These are phyloP conservation scores for Thymallus thymallus DNA, from an alignment of 2,113 vertebrate species.

Conservation along the genomic window DNA sequence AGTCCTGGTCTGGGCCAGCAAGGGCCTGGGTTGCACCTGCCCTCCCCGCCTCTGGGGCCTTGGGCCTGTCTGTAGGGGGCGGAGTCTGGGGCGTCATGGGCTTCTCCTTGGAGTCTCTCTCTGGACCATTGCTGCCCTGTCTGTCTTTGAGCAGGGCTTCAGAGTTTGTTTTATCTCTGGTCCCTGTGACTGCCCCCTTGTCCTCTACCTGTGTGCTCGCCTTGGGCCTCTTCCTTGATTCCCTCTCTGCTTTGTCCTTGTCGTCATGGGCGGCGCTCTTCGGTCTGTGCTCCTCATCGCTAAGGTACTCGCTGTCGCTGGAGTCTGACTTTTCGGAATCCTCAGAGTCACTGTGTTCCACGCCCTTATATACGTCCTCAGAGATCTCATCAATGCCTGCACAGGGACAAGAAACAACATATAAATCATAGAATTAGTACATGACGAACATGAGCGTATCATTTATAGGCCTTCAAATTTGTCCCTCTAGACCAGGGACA, in stretches of 20 bases:
- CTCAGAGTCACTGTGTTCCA: slow-evolving; percentile 93
- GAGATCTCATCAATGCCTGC: slow-evolving; percentile 96
- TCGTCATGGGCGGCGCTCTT: slow-evolving; percentile 84
- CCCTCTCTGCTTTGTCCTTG: slow-evolving; percentile 71
- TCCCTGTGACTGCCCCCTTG: slow-evolving; percentile 74
- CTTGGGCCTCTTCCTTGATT: slow-evolving; percentile 69
- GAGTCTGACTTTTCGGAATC: slow-evolving; percentile 95
- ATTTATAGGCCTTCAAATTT: not conserved
- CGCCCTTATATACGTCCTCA: slow-evolving; percentile 89
- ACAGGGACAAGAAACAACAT: slow-evolving; percentile 42
- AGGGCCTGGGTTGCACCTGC: slow-evolving; percentile 58
- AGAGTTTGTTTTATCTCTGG: slow-evolving; percentile 73
- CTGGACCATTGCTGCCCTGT: slow-evolving; percentile 63
- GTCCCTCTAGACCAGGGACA: too few species aligned
- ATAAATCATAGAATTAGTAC: not conserved
- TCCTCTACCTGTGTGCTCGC: slow-evolving; percentile 71
- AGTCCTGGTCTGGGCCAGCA: slow-evolving; percentile 85
- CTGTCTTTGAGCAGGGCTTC: slow-evolving; percentile 80
- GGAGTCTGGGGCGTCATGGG: slow-evolving; percentile 75
- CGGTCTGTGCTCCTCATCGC: slow-evolving; percentile 89
- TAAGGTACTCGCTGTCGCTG: slow-evolving; percentile 90
- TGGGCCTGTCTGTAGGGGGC: slow-evolving; percentile 78
- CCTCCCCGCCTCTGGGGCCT: slow-evolving; percentile 83
- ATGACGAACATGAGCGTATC: not conserved
- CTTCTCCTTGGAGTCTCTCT: slow-evolving; percentile 80